Evolutionary conservation across 2,888 invertebrate species (phyloP).

Genomic region (Hyles lineata): DNA sequence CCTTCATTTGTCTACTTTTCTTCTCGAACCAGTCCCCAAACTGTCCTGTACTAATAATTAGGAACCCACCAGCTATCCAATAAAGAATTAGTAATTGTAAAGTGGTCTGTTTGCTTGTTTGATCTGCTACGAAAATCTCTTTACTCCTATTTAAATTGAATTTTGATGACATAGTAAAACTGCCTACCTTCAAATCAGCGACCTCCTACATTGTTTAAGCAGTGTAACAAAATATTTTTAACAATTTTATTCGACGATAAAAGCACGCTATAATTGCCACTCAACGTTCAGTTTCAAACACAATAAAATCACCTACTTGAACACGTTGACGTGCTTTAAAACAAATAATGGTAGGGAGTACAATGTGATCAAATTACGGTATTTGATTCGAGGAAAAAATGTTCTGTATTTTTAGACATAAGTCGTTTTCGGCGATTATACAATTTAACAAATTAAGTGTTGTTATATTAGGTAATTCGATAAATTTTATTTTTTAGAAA

Average conservation of each 20-base stretch:
- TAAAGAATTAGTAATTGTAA: too few species aligned
- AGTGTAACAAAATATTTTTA: slow-evolving; percentile 1
- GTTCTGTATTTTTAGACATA: neutral
- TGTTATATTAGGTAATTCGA: too few species aligned
- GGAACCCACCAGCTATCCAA: too few species aligned
- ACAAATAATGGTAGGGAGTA: neutral
- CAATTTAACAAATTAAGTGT: neutral
- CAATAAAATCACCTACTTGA: slow-evolving; percentile 21
- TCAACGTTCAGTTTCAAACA: slow-evolving; percentile 19
- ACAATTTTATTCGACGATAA: neutral
- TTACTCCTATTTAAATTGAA: too few species aligned
- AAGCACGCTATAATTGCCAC: slow-evolving; percentile 20
- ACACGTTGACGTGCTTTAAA: slow-evolving; percentile 15
- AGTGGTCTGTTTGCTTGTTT: too few species aligned
- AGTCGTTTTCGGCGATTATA: neutral
- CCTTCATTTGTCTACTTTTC: too few species aligned
- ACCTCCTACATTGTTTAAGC: neutral
- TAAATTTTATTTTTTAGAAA: too few species aligned
- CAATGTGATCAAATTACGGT: neutral
- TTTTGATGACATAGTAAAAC: neutral
- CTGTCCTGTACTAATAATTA: too few species aligned
- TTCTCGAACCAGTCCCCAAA: too few species aligned
- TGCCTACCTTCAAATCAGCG: too few species aligned
- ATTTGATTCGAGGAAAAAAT: neutral
- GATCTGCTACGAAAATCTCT: too few species aligned